These are phyloP conservation scores for Cnemophilus loriae DNA, from an alignment of 2,113 vertebrate species.

Conservation along the genomic window DNA sequence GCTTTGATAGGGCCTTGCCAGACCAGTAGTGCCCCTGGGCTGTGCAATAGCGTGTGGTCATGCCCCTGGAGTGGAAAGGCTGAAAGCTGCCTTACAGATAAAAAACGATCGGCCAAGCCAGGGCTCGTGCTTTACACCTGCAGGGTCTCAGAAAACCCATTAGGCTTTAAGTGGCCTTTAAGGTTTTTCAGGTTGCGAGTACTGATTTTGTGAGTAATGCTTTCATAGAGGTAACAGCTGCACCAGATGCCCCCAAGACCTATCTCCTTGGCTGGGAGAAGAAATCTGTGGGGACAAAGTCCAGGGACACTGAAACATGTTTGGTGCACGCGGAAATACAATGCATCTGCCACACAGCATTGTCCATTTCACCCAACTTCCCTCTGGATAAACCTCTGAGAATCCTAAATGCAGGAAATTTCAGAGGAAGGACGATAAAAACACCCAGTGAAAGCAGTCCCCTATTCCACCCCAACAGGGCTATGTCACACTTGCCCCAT, in stretches of 20 bases:
- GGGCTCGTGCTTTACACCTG: background rate
- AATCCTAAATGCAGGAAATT: background rate
- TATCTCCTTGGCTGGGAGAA: background rate
- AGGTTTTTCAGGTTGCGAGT: background rate
- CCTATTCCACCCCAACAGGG: background rate
- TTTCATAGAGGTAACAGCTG: background rate
- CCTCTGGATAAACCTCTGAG: background rate
- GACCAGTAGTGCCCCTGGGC: background rate
- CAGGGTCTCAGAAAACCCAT: background rate
- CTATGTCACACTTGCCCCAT: background rate
- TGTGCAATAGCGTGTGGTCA: accelerated
- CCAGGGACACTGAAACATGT: background rate
- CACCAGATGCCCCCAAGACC: background rate
- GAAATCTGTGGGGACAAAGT: background rate
- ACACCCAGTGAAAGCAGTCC: background rate
- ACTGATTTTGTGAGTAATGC: background rate
- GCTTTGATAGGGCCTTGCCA: background rate
- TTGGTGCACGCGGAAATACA: background rate
- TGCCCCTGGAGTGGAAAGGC: background rate
- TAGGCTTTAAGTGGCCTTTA: background rate
- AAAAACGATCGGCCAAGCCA: background rate
- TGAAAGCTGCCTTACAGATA: background rate
- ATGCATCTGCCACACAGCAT: background rate
- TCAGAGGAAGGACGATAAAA: background rate
- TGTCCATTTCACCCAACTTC: background rate